Evolutionary conservation across 2,888 invertebrate species (phyloP).

Genomic region (Ormyrus rosae): DNA sequence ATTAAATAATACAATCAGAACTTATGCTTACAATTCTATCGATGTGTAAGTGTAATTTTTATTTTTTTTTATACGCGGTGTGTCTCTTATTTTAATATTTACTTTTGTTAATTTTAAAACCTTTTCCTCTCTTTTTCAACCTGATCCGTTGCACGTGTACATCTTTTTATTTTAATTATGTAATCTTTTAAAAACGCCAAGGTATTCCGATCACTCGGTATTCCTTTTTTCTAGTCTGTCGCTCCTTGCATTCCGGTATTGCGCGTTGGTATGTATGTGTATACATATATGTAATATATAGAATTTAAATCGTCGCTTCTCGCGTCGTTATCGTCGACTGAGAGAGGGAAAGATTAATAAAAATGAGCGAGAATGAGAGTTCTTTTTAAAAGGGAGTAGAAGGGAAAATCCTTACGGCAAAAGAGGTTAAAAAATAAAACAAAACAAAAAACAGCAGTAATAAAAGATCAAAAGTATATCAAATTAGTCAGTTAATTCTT

Average conservation of each 20-base stretch:
- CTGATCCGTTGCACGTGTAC: slow-evolving; percentile 32
- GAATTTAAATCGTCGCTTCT: slow-evolving; percentile 28
- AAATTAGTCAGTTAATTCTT: slow-evolving; percentile 42
- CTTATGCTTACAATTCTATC: slow-evolving; percentile 58
- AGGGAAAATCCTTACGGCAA: slow-evolving; percentile 42
- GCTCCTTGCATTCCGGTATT: slow-evolving; percentile 32
- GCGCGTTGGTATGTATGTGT: slow-evolving; percentile 22
- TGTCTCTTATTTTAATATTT: slow-evolving; percentile 47
- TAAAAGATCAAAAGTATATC: slow-evolving; percentile 52
- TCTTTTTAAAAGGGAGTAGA: slow-evolving; percentile 20
- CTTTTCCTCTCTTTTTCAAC: slow-evolving; percentile 53
- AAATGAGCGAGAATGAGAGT: slow-evolving; percentile 54
- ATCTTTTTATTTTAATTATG: slow-evolving; percentile 16
- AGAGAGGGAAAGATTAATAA: slow-evolving; percentile 52
- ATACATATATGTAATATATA: slow-evolving; percentile 20
- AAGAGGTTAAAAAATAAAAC: slow-evolving; percentile 41
- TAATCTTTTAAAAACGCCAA: slow-evolving; percentile 43
- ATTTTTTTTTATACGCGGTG: slow-evolving; percentile 39
- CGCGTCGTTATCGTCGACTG: slow-evolving; percentile 43
- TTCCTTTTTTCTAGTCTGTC: neutral
- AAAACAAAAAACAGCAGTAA: slow-evolving; percentile 13
- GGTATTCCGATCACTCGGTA: slow-evolving; percentile 26
- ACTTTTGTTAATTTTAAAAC: slow-evolving; percentile 45
- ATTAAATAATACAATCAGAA: slow-evolving; percentile 60
- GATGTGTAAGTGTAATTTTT: slow-evolving; percentile 57